Percentiles rank a stretch among this genome's conserved stretches.
Evolutionary conservation across 2,797 vertebrate genomes (phyloP).

Genomic region (Lutjanus argentimaculatus): DNA sequence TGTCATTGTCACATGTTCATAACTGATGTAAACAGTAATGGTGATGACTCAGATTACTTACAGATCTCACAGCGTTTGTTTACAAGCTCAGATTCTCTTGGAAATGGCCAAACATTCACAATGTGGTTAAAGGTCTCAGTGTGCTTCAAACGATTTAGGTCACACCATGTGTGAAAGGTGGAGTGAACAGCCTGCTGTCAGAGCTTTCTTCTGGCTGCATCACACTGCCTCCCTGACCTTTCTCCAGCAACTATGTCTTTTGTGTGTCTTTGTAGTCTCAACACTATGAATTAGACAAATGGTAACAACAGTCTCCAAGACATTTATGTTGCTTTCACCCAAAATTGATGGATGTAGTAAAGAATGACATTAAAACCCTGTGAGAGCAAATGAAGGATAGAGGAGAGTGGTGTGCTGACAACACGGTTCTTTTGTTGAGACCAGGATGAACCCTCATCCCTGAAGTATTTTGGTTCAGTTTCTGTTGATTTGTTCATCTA

Average conservation of each 20-base stretch:
- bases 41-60: background rate
- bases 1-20: background rate
- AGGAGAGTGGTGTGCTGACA: background rate
- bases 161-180: background rate
- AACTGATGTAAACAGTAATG: background rate
- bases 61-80: background rate
- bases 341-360: background rate
- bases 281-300: background rate
- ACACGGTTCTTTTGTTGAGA: background rate
- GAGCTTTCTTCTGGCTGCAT: background rate
- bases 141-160: background rate
- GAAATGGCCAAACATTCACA: background rate
- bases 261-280: background rate
- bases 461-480: background rate
- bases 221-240: background rate
- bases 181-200: background rate
- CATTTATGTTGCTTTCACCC: background rate
- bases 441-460: background rate
- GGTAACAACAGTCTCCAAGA: background rate
- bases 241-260: background rate
- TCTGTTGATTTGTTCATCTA: background rate
- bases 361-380: no score
- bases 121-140: background rate
- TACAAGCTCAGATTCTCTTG: background rate
- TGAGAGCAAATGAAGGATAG: background rate